Conservation (phyloP, 2,797 vertebrate species). For the Sebastes vulpes region DNA sequence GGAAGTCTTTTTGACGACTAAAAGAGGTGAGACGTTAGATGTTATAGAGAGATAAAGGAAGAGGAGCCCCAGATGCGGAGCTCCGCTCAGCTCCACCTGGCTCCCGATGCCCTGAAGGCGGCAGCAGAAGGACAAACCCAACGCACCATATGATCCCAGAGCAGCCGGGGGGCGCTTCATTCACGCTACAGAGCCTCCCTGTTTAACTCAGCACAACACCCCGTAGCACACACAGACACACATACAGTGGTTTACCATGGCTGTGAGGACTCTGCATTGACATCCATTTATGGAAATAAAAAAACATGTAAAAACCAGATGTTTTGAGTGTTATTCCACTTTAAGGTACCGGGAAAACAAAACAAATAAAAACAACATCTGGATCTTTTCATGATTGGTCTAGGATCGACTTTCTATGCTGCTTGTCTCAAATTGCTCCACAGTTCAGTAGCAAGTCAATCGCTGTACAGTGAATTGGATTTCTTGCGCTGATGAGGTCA, state of each 20-base stretch:
- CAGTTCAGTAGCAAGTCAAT: not conserved
- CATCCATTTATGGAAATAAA: not conserved
- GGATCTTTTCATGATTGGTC: not conserved
- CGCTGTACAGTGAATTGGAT: constrained; percentile 3
- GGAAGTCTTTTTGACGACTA: too few species aligned
- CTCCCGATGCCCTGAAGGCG: constrained; percentile 47
- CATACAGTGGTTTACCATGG: not conserved
- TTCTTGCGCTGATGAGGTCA: not conserved
- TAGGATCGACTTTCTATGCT: not conserved
- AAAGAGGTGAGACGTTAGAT: too few species aligned
- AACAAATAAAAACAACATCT: not conserved
- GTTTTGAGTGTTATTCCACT: not conserved
- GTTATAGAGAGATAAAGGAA: not conserved
- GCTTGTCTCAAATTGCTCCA: not conserved
- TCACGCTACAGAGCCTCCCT: constrained; percentile 66
- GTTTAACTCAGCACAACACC: constrained; percentile 49
- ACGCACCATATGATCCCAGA: constrained; percentile 63
- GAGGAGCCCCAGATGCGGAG: constrained; percentile 28
- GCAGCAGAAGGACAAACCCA: constrained; percentile 62
- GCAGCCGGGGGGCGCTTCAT: constrained; percentile 54
- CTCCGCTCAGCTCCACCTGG: constrained; percentile 43
- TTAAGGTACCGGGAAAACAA: not conserved
- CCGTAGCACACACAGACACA: constrained; percentile 22
- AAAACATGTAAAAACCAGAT: constrained; percentile 2
- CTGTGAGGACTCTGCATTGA: constrained; percentile 17